Base-by-base conservation (phyloP, 30 jellyfish, hydroid and myxozoan genomes). In the Nemopilema nomurai region DNA sequence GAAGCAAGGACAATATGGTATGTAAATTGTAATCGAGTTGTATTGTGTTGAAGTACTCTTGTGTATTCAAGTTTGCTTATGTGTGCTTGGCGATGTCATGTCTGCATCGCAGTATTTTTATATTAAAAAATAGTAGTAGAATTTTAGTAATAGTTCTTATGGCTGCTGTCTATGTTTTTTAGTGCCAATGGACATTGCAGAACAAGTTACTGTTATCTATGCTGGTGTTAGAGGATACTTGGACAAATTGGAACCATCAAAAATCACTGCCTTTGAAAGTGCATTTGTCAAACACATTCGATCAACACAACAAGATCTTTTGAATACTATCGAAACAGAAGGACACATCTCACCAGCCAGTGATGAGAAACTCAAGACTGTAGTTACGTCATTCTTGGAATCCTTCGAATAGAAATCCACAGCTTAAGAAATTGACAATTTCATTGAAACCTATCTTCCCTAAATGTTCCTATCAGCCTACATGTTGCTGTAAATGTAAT, bases 171-270 rank as follows among this genome's bases (percentile, higher is more conserved):
- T 76, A 9, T 33, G 1, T 19, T 52, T 4, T 62, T 62, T 69
- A 95, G 99, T 96, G 50, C 99, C 99, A 16, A 96, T 96, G 98
- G 99, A 96, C 77, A 91, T 90, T 62, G 97, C 98, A n/a, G 99
- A 96, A 73, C 99, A 96, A 69, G 99, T 96, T 30, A 91, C 97
- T 18, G 94, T 89, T 18, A 88, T 96, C 69, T 96, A 87, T 69
- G 98, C 99, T 78, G 99, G 99, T 53, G 99, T 96, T 0, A 65
- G 98, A 69, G 99, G 99, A 17, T 90, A 90, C 53, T 71, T 96
- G 82, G 99, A 96, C 76, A 96, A 90, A 66, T 19, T 96, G 23
- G 99, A 96, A 57, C 99, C 99, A 18, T 71, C 97, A 63, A 87
- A 72, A 71, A 91, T 96, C 33, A 96, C 98, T 1, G 90, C 96